Evolutionary conservation across 2,797 vertebrate species (phyloP).

Genomic region (Loris lydekkerianus): DNA sequence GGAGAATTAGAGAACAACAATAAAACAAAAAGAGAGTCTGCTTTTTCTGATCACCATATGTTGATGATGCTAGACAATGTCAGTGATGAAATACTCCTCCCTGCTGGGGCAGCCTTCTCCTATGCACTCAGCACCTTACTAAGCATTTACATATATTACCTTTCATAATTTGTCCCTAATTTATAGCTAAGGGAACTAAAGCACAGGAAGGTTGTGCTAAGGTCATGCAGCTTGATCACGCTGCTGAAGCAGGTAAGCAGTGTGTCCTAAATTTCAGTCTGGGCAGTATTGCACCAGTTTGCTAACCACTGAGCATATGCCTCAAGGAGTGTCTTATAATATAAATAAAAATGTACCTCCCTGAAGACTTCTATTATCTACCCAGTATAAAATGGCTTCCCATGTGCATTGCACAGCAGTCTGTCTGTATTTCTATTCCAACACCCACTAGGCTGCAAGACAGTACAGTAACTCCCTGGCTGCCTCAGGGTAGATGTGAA

Average conservation of each 20-base stretch:
- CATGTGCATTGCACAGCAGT: not conserved
- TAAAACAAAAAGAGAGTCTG: not conserved
- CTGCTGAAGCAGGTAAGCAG: not conserved
- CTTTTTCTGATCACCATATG: not conserved
- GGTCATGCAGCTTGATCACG: not conserved
- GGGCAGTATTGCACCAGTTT: not conserved
- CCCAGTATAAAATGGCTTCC: not conserved
- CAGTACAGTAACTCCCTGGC: not conserved
- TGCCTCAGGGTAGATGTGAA: not conserved
- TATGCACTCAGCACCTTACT: not conserved
- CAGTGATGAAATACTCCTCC: not conserved
- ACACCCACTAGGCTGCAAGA: not conserved
- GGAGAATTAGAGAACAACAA: not conserved
- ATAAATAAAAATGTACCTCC: not conserved
- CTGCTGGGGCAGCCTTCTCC: not conserved
- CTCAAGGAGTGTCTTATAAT: not conserved
- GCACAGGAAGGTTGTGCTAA: not conserved
- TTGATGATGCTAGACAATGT: constrained; percentile 35
- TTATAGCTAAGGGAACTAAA: not conserved
- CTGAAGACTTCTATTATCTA: not conserved
- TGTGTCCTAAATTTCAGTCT: not conserved
- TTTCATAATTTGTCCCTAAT: not conserved
- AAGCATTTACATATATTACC: not conserved
- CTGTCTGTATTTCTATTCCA: not conserved
- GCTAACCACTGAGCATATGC: not conserved